phyloP scores from a whole-genome alignment of 2,888 invertebrate species.

The Platypus cylindrus region DNA sequence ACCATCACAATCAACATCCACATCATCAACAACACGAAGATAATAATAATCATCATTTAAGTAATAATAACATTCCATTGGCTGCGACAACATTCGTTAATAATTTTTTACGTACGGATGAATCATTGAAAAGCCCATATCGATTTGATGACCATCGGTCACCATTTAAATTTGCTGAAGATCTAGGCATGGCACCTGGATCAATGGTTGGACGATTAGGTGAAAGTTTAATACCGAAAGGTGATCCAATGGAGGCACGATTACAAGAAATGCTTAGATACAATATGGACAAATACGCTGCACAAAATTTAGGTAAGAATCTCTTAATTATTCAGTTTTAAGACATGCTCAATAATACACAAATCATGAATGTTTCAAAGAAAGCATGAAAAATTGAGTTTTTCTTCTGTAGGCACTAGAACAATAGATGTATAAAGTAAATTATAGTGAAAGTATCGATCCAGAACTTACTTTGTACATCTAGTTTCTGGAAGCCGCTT shows the following conservation, averaged over 20 bases:
- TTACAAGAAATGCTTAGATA: conserved; percentile 87
- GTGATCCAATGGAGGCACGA: conserved; percentile 86
- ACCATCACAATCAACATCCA: too few relatives aligned
- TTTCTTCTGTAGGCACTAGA: too few relatives aligned
- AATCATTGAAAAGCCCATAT: conserved; percentile 52
- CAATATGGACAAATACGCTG: conserved; percentile 92
- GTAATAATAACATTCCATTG: conserved; percentile 40
- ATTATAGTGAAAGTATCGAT: too few relatives aligned
- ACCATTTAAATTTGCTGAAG: conserved; percentile 73
- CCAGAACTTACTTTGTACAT: too few relatives aligned
- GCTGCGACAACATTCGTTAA: conserved; percentile 36
- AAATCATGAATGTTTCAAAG: not conserved
- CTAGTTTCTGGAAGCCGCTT: too few relatives aligned
- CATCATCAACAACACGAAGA: conserved; percentile 26
- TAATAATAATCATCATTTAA: conserved; percentile 40
- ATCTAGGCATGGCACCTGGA: conserved; percentile 64
- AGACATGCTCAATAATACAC: not conserved
- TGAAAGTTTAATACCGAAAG: conserved; percentile 84
- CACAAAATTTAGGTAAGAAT: conserved; percentile 55
- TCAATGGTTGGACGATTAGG: conserved; percentile 74
- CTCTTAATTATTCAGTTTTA: not conserved
- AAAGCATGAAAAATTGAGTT: too few relatives aligned
- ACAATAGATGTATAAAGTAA: too few relatives aligned
- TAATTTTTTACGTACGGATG: conserved; percentile 35
- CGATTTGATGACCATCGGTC: conserved; percentile 65